Percentiles rank a stretch among this genome's conserved stretches.
Evolutionary conservation across 2,113 vertebrate species (phyloP).

Genomic region (Rhadina sibilatrix): DNA sequence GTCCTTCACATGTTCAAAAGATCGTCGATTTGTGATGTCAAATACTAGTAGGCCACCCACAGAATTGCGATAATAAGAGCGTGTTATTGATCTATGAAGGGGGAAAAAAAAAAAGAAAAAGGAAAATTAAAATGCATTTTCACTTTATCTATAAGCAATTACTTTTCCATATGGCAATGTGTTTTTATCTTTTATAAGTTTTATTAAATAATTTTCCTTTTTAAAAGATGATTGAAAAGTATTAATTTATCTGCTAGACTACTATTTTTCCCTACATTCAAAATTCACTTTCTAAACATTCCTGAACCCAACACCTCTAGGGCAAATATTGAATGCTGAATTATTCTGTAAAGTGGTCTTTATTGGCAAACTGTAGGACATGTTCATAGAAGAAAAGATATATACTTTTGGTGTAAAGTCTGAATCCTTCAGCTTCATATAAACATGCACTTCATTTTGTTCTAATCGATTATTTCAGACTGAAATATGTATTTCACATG

Average conservation of each 20-base stretch:
- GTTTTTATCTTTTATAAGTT: background rate
- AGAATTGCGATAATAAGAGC: constrained; percentile 82
- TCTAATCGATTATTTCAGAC: background rate
- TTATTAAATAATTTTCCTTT: background rate
- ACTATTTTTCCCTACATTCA: background rate
- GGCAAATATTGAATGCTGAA: background rate
- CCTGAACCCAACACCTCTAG: background rate
- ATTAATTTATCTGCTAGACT: background rate
- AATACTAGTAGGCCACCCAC: constrained; percentile 83
- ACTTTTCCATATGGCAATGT: background rate
- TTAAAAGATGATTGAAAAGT: background rate
- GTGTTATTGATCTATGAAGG: constrained; percentile 79
- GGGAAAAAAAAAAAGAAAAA: background rate
- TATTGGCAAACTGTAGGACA: background rate
- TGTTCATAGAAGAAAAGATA: background rate
- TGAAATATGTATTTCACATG: background rate
- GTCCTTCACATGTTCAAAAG: constrained; percentile 80
- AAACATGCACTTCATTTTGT: background rate
- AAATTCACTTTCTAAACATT: background rate
- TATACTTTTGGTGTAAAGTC: background rate
- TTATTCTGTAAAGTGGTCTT: background rate
- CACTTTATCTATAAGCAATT: background rate
- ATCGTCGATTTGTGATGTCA: constrained; percentile 80
- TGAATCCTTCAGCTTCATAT: background rate
- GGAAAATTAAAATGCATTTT: background rate